These are phyloP conservation scores for Papilio demoleus DNA, from an alignment of 2,888 invertebrate species.

Conservation along the genomic window DNA sequence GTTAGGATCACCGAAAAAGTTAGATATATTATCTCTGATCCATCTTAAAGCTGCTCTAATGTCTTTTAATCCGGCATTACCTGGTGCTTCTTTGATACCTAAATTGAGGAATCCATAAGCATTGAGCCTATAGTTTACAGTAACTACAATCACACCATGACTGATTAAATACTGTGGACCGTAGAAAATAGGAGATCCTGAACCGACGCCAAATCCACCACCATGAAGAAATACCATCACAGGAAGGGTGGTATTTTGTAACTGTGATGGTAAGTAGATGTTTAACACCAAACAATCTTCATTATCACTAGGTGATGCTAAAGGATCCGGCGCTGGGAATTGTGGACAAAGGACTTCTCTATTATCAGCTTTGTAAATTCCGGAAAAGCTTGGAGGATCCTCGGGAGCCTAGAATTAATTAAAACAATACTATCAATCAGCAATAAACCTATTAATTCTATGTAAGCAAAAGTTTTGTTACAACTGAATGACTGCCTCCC, in stretches of 20 bases:
- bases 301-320: constrained; percentile 70
- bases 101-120: constrained; percentile 76
- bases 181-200: constrained; percentile 69
- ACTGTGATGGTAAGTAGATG: constrained; percentile 64
- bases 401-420: constrained; percentile 63
- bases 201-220: constrained; percentile 76
- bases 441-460: no score
- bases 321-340: constrained; percentile 67
- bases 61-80: constrained; percentile 78
- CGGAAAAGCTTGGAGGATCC: constrained; percentile 62
- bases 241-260: constrained; percentile 59
- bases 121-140: constrained; percentile 79
- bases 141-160: constrained; percentile 73
- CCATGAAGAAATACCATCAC: constrained; percentile 80
- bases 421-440: no score
- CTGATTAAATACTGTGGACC: constrained; percentile 77
- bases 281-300: constrained; percentile 79
- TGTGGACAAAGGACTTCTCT: constrained; percentile 70
- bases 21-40: constrained; percentile 69
- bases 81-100: constrained; percentile 70
- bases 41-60: constrained; percentile 76
- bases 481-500: no score
- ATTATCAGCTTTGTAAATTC: constrained; percentile 68
- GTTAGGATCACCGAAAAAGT: constrained; percentile 70
- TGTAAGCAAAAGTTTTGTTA: no score